Conservation (phyloP, 2,113 vertebrate species). For the Cercopithecus mona region DNA sequence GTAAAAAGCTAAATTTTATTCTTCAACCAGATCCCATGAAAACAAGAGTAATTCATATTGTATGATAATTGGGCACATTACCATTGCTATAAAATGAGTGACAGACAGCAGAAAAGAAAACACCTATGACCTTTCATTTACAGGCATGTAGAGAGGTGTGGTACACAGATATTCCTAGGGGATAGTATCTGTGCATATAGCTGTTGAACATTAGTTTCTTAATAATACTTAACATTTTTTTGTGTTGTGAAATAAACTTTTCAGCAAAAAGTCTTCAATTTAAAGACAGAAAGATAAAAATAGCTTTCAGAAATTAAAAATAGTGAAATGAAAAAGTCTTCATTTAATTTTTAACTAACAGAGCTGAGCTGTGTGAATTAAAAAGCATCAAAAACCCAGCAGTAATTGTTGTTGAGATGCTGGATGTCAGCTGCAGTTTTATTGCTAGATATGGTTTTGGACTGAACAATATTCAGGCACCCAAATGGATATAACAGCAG, state of each 20-base stretch:
- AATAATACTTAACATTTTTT: background rate
- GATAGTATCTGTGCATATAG: background rate
- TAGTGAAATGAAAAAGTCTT: background rate
- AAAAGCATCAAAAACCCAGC: background rate
- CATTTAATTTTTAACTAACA: slow-evolving; percentile 19
- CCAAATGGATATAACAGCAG: background rate
- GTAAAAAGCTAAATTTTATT: background rate
- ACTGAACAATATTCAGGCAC: background rate
- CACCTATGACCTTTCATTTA: background rate
- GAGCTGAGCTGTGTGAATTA: background rate
- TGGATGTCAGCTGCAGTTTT: background rate
- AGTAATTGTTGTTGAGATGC: background rate
- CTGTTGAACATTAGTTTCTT: background rate
- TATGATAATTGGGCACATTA: background rate
- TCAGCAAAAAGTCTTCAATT: slow-evolving; percentile 2
- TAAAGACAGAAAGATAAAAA: background rate
- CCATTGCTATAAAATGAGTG: background rate
- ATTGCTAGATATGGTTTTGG: background rate
- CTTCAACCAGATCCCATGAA: background rate
- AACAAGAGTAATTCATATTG: background rate
- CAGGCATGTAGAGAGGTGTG: background rate
- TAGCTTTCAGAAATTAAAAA: slow-evolving; percentile 54
- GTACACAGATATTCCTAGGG: background rate
- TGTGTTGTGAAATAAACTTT: background rate
- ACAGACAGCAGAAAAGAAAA: background rate